phyloP scores from a whole-genome alignment of 2,113 vertebrate genomes.

The Dromiciops gliroides region DNA sequence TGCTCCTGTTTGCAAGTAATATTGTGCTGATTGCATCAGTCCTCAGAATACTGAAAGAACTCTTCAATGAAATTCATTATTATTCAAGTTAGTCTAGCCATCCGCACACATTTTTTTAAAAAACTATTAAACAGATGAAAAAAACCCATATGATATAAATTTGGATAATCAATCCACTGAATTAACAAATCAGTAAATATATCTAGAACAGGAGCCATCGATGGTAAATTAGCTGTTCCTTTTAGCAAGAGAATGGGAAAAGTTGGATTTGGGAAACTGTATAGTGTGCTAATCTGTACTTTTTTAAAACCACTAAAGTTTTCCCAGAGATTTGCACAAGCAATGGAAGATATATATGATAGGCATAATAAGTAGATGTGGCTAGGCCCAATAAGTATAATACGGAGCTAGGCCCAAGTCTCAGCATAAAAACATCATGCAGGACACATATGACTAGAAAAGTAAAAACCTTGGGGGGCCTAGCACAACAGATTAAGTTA shows the following conservation, averaged over 20 bases:
- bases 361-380: not conserved
- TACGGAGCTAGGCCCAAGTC: not conserved
- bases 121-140: not conserved
- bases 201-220: not conserved
- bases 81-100: not conserved
- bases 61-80: not conserved
- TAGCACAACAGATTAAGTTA: not conserved
- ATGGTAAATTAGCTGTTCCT: not conserved
- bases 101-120: not conserved
- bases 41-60: not conserved
- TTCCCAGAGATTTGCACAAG: not conserved
- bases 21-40: not conserved
- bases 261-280: no score
- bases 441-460: not conserved
- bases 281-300: not conserved
- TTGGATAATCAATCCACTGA: not conserved
- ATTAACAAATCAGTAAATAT: not conserved
- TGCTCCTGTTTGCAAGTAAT: not conserved
- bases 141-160: not conserved
- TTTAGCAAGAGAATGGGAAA: no score
- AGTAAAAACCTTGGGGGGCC: not conserved
- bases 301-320: not conserved
- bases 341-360: not conserved
- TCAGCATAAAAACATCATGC: not conserved
- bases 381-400: not conserved